These are phyloP conservation scores for Carduelis carduelis DNA, from an alignment of 2,797 vertebrate genomes.

Conservation along the genomic window DNA sequence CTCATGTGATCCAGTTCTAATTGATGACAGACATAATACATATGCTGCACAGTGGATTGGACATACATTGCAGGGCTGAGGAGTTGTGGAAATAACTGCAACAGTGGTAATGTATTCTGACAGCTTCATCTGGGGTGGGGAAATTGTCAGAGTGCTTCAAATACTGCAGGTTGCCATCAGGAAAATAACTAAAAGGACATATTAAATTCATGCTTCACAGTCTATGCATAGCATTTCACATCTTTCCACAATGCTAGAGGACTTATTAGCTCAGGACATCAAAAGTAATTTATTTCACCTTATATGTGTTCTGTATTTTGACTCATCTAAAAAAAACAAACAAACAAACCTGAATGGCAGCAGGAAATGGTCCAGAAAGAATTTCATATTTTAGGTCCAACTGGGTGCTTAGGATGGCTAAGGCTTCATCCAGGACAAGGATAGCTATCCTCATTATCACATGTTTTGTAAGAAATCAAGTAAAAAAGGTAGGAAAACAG, in stretches of 20 bases:
- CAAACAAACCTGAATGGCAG: background rate
- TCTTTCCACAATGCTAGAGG: background rate
- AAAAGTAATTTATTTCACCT: slow-evolving; percentile 13
- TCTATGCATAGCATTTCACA: background rate
- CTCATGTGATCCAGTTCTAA: background rate
- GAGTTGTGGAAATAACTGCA: background rate
- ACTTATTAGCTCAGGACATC: background rate
- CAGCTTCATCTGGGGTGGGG: background rate
- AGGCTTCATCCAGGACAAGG: background rate
- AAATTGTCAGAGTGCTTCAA: background rate
- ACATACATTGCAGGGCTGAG: background rate
- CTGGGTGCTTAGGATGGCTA: background rate
- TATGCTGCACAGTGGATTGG: background rate
- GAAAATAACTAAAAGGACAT: slow-evolving; percentile 16
- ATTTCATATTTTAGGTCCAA: background rate
- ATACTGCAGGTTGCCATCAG: background rate
- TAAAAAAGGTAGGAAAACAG: background rate
- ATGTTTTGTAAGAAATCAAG: background rate
- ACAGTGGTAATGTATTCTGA: background rate
- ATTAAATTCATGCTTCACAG: slow-evolving; percentile 13
- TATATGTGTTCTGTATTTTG: background rate
- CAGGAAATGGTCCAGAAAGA: background rate
- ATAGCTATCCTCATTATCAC: background rate
- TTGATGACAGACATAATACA: background rate
- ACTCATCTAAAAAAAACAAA: background rate